phyloP scores from a whole-genome alignment of 2,888 invertebrate species.

The Boloria euphrosyne region DNA sequence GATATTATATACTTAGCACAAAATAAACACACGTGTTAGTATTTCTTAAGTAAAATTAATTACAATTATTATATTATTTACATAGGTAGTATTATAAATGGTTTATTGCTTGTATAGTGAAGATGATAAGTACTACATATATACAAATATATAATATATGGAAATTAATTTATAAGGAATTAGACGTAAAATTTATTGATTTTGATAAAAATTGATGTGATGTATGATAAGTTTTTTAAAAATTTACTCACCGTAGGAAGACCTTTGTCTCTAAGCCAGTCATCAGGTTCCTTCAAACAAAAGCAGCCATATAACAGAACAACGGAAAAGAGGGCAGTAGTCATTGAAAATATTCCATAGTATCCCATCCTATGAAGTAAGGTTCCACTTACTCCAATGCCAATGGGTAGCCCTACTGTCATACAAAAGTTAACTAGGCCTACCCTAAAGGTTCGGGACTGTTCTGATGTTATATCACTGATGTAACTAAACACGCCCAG shows the following conservation, averaged over 20 bases:
- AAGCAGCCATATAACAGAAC: conserved; percentile 88
- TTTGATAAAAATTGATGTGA: neutral
- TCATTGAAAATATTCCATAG: conserved; percentile 72
- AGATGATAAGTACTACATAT: conserved; percentile 3
- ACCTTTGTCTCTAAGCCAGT: conserved; percentile 61
- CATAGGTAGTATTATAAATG: neutral
- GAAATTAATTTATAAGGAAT: conserved; percentile 2
- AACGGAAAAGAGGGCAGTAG: conserved; percentile 71
- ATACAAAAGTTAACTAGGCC: conserved; percentile 84
- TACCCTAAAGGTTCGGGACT: conserved; percentile 83
- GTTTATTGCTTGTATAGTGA: conserved; percentile 15
- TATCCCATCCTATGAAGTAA: conserved; percentile 70
- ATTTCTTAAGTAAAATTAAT: conserved; percentile 4
- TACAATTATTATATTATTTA: conserved; percentile 1
- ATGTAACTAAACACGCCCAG: conserved; percentile 84
- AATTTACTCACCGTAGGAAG: conserved; percentile 61
- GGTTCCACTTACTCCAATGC: conserved; percentile 79
- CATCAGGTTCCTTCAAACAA: conserved; percentile 85
- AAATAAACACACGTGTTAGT: conserved; percentile 13
- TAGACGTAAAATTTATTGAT: neutral
- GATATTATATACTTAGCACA: neutral
- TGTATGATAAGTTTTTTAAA: neutral
- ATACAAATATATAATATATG: neutral
- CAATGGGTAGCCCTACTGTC: conserved; percentile 81
- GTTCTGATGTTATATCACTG: conserved; percentile 82